Percentiles rank a stretch among this genome's conserved stretches.
Evolutionary conservation across 2,797 vertebrate species (phyloP).

Genomic region (Sebastolobus altivelis): DNA sequence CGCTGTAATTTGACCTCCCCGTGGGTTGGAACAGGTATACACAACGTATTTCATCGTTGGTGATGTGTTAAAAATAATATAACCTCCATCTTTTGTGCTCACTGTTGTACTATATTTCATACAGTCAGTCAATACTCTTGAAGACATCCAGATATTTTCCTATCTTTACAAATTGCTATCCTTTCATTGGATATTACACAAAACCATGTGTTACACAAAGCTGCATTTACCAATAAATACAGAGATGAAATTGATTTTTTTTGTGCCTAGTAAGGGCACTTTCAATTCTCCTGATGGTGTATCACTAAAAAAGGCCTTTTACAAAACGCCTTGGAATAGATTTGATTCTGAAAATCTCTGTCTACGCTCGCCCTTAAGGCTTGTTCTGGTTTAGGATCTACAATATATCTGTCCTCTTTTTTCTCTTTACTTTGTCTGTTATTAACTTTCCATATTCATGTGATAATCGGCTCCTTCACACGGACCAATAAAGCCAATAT

Average conservation of each 20-base stretch:
- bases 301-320: constrained; percentile 13
- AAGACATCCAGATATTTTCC: not conserved
- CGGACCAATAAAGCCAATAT: not conserved
- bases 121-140: not conserved
- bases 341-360: constrained; percentile 16
- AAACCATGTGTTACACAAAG: constrained; percentile 18
- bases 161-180: constrained; percentile 7
- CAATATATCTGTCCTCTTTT: not conserved
- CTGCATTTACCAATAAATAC: constrained; percentile 18
- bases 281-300: constrained; percentile 22
- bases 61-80: not conserved
- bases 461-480: constrained; percentile 20
- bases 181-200: not conserved
- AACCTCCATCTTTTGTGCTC: not conserved
- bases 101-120: not conserved
- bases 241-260: constrained; percentile 24
- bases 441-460: not conserved
- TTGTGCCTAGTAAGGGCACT: not conserved
- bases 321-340: constrained; percentile 23
- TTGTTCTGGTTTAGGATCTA: constrained; percentile 4
- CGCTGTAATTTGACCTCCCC: not conserved
- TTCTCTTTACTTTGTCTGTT: not conserved
- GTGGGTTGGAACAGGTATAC: not conserved
- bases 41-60: not conserved
- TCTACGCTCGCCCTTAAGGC: not conserved